Evolutionary conservation across 2,113 vertebrate species (phyloP), one percentile per base, ranked within the genome.

Genomic region (Leptobrachium leishanense): DNA sequence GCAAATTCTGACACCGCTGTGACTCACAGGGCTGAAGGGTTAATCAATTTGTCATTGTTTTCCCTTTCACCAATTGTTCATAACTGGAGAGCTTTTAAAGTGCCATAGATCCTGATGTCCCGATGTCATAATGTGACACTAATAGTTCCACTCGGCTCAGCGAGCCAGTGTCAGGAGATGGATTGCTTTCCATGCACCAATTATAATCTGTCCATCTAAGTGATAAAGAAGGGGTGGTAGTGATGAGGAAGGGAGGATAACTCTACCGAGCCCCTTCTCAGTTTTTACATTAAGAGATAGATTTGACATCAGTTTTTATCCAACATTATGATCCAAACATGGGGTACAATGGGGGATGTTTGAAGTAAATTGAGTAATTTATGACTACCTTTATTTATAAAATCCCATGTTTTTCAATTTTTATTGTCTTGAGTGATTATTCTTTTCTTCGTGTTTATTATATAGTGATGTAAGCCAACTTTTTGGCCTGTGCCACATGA

Each of bases 1-100:
- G 83, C 87, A 77, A 44, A 70, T 39, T 66, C 78, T 74, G 72
- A 63, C 78, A 68, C 54, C 43, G 72, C 74, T 68, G 78, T 74
- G 72, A 64, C 72, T 77, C 67, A 74, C 64, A 50, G 72, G 72
- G 65, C 64, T 81, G 72, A 68, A 81, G 88, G 86, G 90, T 89
- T 91, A 88, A 82, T 88, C 90, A 84, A 91, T 92, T 92, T 92
- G 90, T 92, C 92, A 91, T 91, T 89, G 91, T 90, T 92, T 93
- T 92, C 92, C 90, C 92, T 89, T 88, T 90, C 90, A 90, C 90
- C 91, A 90, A 91, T 93, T 91, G 92, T 91, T 90, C 92, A 91
- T 89, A 92, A 93, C 92, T 90, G 90, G 90, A 92, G 89, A 83
- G 86, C 90, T 86, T 92, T 93, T 93, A 93, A 93, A 92, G 90